Evolutionary conservation across 2,113 vertebrate species (phyloP).

Genomic region (Anseranas semipalmata): DNA sequence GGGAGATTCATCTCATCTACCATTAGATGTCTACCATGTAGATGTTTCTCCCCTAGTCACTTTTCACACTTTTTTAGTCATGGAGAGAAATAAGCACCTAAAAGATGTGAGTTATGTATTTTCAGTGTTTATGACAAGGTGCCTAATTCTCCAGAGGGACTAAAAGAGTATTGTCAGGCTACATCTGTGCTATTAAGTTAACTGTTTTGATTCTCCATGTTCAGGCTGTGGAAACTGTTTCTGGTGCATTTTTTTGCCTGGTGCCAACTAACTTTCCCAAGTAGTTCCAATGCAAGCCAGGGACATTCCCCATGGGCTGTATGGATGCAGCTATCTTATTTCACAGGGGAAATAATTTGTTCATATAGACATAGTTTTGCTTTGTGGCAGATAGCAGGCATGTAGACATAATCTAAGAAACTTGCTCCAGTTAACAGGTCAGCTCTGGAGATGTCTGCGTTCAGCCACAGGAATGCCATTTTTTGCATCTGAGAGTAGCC

Average conservation of each 20-base stretch:
- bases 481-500: neutral
- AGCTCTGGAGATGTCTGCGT: neutral
- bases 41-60: neutral
- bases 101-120: neutral
- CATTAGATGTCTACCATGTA: neutral
- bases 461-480: neutral
- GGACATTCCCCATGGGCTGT: neutral
- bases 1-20: neutral
- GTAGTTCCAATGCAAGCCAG: neutral
- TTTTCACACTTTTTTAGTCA: neutral
- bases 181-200: neutral
- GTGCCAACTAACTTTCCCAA: neutral
- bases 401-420: neutral
- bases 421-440: neutral
- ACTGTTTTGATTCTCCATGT: neutral
- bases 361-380: neutral
- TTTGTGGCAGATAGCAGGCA: neutral
- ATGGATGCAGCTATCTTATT: neutral
- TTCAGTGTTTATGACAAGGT: neutral
- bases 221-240: neutral
- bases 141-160: neutral
- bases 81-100: neutral
- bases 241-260: neutral
- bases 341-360: neutral
- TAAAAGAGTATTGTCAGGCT: neutral